Evolutionary conservation across 2,888 invertebrate species (phyloP), one percentile per base, ranked within the genome.

Genomic region (Leptodirus hochenwartii): DNA sequence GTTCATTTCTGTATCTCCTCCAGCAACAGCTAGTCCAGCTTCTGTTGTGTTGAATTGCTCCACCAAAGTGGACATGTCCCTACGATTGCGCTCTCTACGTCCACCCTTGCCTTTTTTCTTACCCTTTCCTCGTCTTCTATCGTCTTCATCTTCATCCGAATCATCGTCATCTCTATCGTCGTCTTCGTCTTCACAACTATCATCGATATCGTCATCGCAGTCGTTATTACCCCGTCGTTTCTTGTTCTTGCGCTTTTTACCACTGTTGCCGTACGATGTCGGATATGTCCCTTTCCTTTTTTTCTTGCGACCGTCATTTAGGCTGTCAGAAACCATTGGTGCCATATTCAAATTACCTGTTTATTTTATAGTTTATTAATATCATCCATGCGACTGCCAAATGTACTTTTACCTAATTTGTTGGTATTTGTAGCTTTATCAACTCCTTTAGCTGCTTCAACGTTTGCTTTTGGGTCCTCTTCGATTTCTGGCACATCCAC

Each of bases 401-500:
- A 9, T 33, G 26, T 15, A 30, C 30, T n/a, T n/a, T n/a, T n/a
- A n/a, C n/a, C n/a, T n/a, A n/a, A n/a, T n/a, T n/a, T n/a, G n/a
- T n/a, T n/a, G n/a, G n/a, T n/a, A n/a, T n/a, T n/a, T n/a, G n/a
- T n/a, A n/a, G n/a, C n/a, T n/a, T n/a, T n/a, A n/a, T 17, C 15
- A 4, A 27, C 15, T 13, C 27, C 31, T n/a, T 32, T 28, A 10
- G 14, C 14, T 11, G 11, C 10, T 8, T 32, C 15, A 16, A 13
- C 20, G 9, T 31, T 22, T 9, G 28, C 35, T 8, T 24, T 29
- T n/a, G 13, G 27, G n/a, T 30, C 16, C 5, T 29, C 26, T 16
- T 41, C 39, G 14, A 40, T 39, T 17, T 29, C 38, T 1, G 39
- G 35, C 17, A 32, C 31, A 9, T 43, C 41, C 4, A 37, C 40